Evolutionary conservation across 1,140 invertebrate genomes (phyloP), one percentile per base, ranked within the genome.

Genomic region (Nasonia giraulti): DNA sequence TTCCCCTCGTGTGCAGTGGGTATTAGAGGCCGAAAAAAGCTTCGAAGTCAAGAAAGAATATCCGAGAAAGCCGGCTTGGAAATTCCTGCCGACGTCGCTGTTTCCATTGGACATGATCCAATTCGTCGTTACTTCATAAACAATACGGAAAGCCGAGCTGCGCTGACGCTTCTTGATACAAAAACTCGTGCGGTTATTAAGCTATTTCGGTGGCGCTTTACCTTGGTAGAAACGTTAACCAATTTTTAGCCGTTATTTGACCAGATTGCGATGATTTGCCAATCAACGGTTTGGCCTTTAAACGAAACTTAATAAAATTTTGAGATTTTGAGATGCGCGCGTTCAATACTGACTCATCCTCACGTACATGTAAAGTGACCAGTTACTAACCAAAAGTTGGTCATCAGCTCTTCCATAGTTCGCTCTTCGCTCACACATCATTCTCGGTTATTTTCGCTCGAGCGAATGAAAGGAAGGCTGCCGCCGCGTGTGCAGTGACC

Each of bases 31-130:
- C 17, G 14, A 66, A 44, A 8, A 44, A 44, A 44, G 40, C 40
- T 74, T 37, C 73, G 73, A 74, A 14, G 23, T n/a, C 75, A 3
- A 50, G 20, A 17, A 37, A 37, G 33, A 37, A 37, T 37, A 37
- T 37, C 33, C 33, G 33, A 37, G 33, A 37, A 37, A 37, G 5
- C 33, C 33, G 33, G 33, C 33, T 6, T 37, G 33, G 33, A 77
- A 77, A 77, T 77, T 77, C 44, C 75, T 77, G n/a, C 6, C 20
- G 14, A n/a, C 69, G 31, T 14, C 69, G 1, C 44, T 76, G 55
- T 82, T 82, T 82, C 50, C 17, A 68, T 82, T 82, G 73, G 73
- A 82, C 27, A n/a, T n/a, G 31, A 44, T 82, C 81, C 81, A 82
- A 82, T 68, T 75, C 47, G 44, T 75, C 47, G 69, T 75, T 27